Base-by-base conservation (phyloP, 2,113 vertebrate genomes). In the Cettia cetti region DNA sequence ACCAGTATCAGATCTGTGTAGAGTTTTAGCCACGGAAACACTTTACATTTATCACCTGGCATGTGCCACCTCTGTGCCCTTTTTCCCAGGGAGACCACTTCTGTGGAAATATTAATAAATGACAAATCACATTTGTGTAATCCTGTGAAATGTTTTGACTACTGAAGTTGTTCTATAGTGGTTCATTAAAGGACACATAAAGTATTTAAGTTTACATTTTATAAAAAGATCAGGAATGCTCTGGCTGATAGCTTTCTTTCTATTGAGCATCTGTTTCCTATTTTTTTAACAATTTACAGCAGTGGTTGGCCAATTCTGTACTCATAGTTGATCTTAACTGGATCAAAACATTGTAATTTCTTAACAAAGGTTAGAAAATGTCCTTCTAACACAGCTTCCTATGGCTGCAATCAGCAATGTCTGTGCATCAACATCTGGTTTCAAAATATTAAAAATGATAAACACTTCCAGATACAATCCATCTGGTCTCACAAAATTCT, bases 131-230 rank as follows among this genome's bases (percentile, higher is more conserved):
- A 95, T 97, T 70, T 82, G 90, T 97, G 90, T 94, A 97, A 97
- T 97, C 97, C 97, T 93, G 87, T 96, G 94, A 98, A 98, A 98
- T 98, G 97, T 98, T 98, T 98, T 98, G 97, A 98, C 97, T 98
- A 95, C 97, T 95, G 96, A 98, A 97, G 97, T 95, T 97, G 93
- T 98, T 98, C 96, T 97, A 94, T 97, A 97, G 95, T 97, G 98
- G 98, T 98, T 98, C 97, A 98, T 98, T 98, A 98, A 97, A 98
- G 96, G 95, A 97, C 95, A 96, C 96, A 97, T 97, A 97, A 98
- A 98, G 97, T 97, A 98, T 98, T 98, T 96, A 96, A 97, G 98
- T 98, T 98, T 98, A 98, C 96, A 96, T 98, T 98, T 98, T 98
- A 97, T 96, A 96, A 98, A 98, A 98, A 97, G 95, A 97, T 97